phyloP scores from a whole-genome alignment of 2,113 vertebrate genomes.

The Machaerirhynchus nigripectus region DNA sequence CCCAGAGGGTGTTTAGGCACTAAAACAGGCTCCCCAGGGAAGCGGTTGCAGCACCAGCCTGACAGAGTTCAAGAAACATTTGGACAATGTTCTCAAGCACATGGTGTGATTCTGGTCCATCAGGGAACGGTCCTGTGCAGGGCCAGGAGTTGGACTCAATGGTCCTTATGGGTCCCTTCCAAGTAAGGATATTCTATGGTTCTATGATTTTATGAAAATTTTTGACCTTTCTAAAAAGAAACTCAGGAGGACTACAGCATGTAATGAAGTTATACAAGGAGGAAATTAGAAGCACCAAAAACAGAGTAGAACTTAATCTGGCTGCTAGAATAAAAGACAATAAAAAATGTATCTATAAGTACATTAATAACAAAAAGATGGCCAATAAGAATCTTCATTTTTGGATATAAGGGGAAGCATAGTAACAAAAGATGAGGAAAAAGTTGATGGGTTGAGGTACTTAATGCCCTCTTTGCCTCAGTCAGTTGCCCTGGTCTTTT shows the following conservation, averaged over 20 bases:
- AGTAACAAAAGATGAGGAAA: not conserved
- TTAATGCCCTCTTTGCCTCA: not conserved
- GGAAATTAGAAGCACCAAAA: not conserved
- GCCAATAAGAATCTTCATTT: not conserved
- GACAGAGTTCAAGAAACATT: not conserved
- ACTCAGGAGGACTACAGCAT: not conserved
- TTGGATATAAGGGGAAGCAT: not conserved
- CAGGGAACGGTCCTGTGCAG: not conserved
- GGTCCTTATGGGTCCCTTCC: not conserved
- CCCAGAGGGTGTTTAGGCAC: accelerated
- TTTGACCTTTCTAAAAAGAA: not conserved
- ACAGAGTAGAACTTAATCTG: not conserved
- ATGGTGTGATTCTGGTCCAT: not conserved
- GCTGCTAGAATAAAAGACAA: not conserved
- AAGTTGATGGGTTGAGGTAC: not conserved
- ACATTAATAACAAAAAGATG: not conserved
- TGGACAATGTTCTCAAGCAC: not conserved
- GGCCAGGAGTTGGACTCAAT: not conserved
- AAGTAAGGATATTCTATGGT: not conserved
- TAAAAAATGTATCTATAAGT: not conserved
- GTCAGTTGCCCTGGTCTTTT: not conserved
- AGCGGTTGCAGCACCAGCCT: not conserved
- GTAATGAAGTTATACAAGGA: not conserved
- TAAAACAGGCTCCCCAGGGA: not conserved
- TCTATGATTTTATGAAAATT: not conserved